Evolutionary conservation across 1,140 invertebrate genomes (phyloP).

Genomic region (Aphidius gifuensis): DNA sequence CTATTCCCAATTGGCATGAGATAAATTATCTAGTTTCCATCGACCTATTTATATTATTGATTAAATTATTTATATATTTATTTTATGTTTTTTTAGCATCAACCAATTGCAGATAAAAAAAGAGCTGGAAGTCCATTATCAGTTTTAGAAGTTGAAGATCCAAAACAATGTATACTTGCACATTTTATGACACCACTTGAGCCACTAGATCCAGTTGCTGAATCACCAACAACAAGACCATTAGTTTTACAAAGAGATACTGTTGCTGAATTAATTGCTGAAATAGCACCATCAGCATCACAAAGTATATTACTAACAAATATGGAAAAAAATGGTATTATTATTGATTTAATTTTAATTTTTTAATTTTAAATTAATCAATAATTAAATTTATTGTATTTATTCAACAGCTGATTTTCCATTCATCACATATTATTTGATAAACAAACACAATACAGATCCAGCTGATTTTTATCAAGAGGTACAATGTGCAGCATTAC

Average conservation of each 20-base stretch:
- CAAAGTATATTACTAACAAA: constrained; percentile 78
- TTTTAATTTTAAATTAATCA: not conserved
- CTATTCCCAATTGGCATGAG: too few species aligned
- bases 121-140: constrained; percentile 64
- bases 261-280: constrained; percentile 72
- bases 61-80: not conserved
- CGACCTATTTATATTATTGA: too few species aligned
- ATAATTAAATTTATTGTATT: constrained; percentile 11
- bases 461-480: constrained; percentile 80
- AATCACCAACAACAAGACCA: constrained; percentile 75
- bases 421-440: constrained; percentile 86
- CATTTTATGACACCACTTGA: constrained; percentile 85
- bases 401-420: constrained; percentile 76
- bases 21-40: too few species aligned
- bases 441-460: constrained; percentile 81
- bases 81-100: constrained; percentile 34
- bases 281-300: constrained; percentile 69
- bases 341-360: constrained; percentile 3
- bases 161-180: constrained; percentile 79
- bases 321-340: constrained; percentile 78
- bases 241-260: constrained; percentile 73
- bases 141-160: constrained; percentile 81
- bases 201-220: constrained; percentile 76
- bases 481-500: constrained; percentile 73
- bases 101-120: constrained; percentile 59